Percentiles rank a stretch among this genome's conserved stretches.
Evolutionary conservation across 2,888 invertebrate genomes (phyloP).

Genomic region (Pogonocherus hispidulus): DNA sequence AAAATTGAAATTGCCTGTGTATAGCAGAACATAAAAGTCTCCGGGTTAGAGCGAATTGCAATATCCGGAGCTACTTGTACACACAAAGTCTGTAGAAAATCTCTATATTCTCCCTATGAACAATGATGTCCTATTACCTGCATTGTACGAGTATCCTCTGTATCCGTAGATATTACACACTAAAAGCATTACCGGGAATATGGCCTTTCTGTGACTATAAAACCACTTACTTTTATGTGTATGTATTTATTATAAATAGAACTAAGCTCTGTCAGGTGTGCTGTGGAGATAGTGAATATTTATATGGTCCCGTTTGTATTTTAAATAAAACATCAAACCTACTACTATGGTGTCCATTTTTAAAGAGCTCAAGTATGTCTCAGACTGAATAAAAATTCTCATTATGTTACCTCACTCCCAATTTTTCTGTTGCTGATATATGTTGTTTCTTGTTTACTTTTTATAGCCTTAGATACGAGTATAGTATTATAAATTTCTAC

Average conservation of each 20-base stretch:
- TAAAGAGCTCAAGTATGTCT: neutral
- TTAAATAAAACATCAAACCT: neutral
- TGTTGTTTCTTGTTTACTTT: too few relatives aligned
- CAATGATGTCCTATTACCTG: conserved; percentile 40
- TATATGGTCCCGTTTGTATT: neutral
- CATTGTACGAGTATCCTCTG: conserved; percentile 28
- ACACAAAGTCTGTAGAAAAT: conserved; percentile 32
- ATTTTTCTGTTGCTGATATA: too few relatives aligned
- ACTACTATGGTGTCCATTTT: neutral
- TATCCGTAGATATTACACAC: conserved; percentile 31
- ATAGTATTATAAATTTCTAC: too few relatives aligned
- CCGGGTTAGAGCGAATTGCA: conserved; percentile 25
- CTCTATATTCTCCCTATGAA: conserved; percentile 31
- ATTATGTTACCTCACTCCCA: too few relatives aligned
- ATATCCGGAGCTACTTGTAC: conserved; percentile 13
- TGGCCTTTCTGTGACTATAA: conserved; percentile 1
- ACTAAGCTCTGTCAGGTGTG: conserved; percentile 1
- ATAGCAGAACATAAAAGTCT: conserved; percentile 18
- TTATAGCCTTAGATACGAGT: too few relatives aligned
- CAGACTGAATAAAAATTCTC: too few relatives aligned
- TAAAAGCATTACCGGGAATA: conserved; percentile 26
- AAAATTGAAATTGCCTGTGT: conserved; percentile 15
- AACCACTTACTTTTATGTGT: conserved; percentile 13
- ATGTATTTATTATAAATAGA: conserved; percentile 2
- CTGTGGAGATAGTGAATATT: conserved; percentile 3